Conservation (phyloP, 1,140 invertebrate species). For the Lasioglossum albipes region DNA sequence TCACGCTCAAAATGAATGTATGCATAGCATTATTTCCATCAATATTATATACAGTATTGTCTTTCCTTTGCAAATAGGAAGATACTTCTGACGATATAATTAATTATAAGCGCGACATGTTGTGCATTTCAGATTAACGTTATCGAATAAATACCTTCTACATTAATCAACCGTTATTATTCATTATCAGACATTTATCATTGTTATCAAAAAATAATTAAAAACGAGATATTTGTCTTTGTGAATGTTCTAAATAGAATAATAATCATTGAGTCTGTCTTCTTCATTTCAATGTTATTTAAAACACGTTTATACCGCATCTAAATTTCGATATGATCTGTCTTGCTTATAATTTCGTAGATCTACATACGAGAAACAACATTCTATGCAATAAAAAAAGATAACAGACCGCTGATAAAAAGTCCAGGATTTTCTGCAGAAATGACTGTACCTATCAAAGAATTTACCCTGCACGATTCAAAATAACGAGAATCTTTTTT, state of each 20-base stretch:
- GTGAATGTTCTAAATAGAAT: neutral
- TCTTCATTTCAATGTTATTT: too few species aligned
- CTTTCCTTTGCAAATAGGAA: too few species aligned
- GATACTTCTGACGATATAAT: too few species aligned
- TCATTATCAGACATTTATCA: neutral
- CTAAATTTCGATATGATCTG: too few species aligned
- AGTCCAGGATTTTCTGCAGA: neutral
- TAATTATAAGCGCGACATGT: too few species aligned
- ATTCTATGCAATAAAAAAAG: neutral
- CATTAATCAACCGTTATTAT: neutral
- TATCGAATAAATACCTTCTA: neutral
- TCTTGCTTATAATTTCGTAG: neutral
- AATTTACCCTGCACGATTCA: neutral
- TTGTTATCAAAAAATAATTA: neutral
- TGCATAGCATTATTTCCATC: neutral
- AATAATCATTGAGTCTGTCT: too few species aligned
- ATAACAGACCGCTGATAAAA: neutral
- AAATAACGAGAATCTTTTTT: slow-evolving; percentile 29
- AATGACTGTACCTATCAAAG: neutral
- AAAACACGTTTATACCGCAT: too few species aligned
- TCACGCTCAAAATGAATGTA: neutral
- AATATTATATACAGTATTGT: neutral
- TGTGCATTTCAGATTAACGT: neutral
- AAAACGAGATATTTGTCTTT: neutral
- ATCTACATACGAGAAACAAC: neutral